Evolutionary conservation across 37 sponge, comb jelly and placozoan species (phyloP).

Genomic region (Beroe forskalii): DNA sequence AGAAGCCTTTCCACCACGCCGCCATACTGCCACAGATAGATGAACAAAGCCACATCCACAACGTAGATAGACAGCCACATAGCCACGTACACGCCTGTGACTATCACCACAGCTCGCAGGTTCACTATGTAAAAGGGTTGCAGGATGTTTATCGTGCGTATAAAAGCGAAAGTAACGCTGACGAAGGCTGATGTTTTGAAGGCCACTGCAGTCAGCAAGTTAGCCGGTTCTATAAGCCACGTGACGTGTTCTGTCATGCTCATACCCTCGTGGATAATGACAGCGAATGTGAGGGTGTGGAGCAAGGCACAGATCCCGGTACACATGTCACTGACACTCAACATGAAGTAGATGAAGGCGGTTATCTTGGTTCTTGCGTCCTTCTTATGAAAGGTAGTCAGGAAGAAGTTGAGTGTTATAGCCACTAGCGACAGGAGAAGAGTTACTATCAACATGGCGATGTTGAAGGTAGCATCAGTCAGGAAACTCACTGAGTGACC

Average conservation of each 20-base stretch:
- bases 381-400: neutral
- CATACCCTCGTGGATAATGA: neutral
- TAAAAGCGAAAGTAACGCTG: neutral
- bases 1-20: neutral
- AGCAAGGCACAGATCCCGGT: neutral
- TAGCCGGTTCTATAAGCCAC: neutral
- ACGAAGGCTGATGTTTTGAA: slow-evolving; percentile 4
- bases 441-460: neutral
- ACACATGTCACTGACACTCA: neutral
- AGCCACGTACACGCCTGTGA: neutral
- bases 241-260: neutral
- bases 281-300: neutral
- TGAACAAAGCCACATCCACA: neutral
- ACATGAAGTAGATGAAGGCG: slow-evolving; percentile 3
- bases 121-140: neutral
- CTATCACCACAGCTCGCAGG: neutral
- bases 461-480: neutral
- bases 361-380: neutral
- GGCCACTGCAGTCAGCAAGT: neutral
- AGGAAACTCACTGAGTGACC: too few species aligned
- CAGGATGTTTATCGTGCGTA: neutral
- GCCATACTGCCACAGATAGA: neutral
- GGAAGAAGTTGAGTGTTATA: neutral
- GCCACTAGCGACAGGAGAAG: neutral
- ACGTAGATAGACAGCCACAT: neutral